Percentiles rank a stretch among this genome's conserved stretches.
phyloP scores from a whole-genome alignment of 2,797 vertebrate species.

The Enteromius viviparus region DNA sequence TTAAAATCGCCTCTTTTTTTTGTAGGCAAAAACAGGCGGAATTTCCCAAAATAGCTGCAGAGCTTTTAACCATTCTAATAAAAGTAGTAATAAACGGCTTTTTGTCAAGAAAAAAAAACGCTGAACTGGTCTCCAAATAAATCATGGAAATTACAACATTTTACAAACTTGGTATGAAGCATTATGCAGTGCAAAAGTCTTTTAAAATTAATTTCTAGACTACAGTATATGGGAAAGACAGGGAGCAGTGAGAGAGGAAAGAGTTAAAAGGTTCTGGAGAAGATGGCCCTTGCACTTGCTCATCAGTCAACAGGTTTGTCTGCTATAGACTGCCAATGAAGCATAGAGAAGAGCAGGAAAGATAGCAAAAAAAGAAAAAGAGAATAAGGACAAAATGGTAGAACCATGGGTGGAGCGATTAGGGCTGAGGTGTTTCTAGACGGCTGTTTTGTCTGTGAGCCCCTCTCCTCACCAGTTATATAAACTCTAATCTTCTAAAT shows the following conservation, averaged over 20 bases:
- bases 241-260: constrained; percentile 39
- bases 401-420: constrained; percentile 3
- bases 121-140: neutral
- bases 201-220: neutral
- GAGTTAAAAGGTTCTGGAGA: constrained; percentile 43
- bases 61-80: no score
- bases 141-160: neutral
- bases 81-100: neutral
- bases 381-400: neutral
- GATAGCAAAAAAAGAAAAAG: constrained; percentile 27
- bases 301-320: constrained; percentile 62
- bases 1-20: no score
- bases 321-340: constrained; percentile 58
- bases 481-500: constrained; percentile 58
- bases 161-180: neutral
- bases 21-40: no score
- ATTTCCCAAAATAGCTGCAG: no score
- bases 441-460: neutral
- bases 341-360: constrained; percentile 46
- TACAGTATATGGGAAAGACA: no score
- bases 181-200: neutral
- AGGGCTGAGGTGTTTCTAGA: neutral
- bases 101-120: neutral
- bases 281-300: constrained; percentile 39
- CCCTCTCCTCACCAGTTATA: constrained; percentile 48